These are phyloP conservation scores for Episyrphus balteatus DNA, from an alignment of 1,140 invertebrate genomes.

Conservation along the genomic window DNA sequence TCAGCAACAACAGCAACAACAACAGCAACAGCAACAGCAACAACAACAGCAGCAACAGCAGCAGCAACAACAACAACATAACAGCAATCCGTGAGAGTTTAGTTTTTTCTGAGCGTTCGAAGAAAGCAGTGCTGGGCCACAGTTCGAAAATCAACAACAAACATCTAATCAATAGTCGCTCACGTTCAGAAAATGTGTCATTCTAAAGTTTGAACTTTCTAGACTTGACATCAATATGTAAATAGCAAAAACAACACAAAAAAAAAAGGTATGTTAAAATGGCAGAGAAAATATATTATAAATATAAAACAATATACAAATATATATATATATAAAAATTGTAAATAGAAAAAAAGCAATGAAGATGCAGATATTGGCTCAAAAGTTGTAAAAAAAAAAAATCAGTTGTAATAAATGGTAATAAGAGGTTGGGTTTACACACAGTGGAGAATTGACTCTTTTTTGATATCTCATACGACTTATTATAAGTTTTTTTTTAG, in stretches of 20 bases:
- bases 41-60: slow-evolving; percentile 36
- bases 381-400: too few relatives aligned
- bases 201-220: not conserved
- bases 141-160: not conserved
- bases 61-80: not conserved
- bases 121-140: not conserved
- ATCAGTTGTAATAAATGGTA: too few relatives aligned
- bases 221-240: not conserved
- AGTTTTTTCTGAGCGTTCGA: slow-evolving; percentile 44
- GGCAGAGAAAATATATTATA: slow-evolving; percentile 7
- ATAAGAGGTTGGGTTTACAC: too few relatives aligned
- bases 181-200: not conserved
- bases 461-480: too few relatives aligned
- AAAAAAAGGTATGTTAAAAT: slow-evolving; percentile 3
- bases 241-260: not conserved
- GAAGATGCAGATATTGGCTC: too few relatives aligned
- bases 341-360: too few relatives aligned
- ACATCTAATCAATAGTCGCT: not conserved
- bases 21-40: slow-evolving; percentile 28
- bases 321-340: not conserved
- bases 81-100: slow-evolving; percentile 49
- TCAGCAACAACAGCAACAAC: slow-evolving; percentile 11
- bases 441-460: too few relatives aligned
- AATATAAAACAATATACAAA: not conserved
- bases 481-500: too few relatives aligned